Evolutionary conservation across 2,888 invertebrate genomes (phyloP).

Genomic region (Ischnura elegans): DNA sequence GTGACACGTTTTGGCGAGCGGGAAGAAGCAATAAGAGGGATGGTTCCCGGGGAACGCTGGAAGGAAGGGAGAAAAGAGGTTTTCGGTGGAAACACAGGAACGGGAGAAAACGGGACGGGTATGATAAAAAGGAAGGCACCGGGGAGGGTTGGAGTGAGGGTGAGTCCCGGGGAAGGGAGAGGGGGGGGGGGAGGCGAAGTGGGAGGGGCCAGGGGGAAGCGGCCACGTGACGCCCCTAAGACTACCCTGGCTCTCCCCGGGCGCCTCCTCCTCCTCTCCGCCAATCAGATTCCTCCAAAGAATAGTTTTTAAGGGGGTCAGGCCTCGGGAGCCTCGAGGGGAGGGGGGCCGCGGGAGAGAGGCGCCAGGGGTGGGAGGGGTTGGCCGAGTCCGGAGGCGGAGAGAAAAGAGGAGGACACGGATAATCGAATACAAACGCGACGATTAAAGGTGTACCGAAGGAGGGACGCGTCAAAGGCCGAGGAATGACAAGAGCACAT

Average conservation of each 20-base stretch:
- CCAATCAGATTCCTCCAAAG: conserved; percentile 67
- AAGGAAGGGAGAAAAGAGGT: neutral
- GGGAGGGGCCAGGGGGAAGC: conserved; percentile 65
- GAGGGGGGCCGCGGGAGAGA: neutral
- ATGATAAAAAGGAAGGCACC: neutral
- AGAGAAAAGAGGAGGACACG: neutral
- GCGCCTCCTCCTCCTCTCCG: conserved; percentile 47
- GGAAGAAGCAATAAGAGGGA: neutral
- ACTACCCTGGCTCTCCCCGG: conserved; percentile 46
- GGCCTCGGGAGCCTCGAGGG: conserved; percentile 7
- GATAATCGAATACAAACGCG: conserved; percentile 46
- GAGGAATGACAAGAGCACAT: neutral
- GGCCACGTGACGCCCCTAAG: conserved; percentile 61
- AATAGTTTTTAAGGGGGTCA: conserved; percentile 67
- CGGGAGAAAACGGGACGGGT: neutral
- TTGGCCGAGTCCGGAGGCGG: neutral
- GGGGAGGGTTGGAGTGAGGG: too few relatives aligned
- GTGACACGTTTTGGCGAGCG: neutral
- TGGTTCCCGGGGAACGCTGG: neutral
- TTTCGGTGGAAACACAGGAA: neutral
- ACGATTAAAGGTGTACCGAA: conserved; percentile 32
- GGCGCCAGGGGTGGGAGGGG: neutral
- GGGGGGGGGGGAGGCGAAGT: neutral
- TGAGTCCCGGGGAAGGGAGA: neutral
- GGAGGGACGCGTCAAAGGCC: neutral